Evolutionary conservation across 1,140 invertebrate species (phyloP).

Genomic region (Meloidogyne chitwoodi): DNA sequence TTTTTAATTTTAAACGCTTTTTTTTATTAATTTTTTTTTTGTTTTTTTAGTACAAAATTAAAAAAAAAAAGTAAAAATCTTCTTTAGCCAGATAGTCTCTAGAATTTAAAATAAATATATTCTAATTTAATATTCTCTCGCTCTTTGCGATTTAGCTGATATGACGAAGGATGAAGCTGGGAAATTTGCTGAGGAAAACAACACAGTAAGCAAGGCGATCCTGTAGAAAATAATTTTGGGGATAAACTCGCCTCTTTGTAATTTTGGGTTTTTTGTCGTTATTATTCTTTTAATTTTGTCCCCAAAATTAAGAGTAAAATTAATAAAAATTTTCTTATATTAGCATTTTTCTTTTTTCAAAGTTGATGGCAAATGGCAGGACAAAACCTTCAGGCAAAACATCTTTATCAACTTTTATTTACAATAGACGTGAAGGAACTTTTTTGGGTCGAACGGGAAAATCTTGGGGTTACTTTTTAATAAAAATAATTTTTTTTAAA

Average conservation of each 20-base stretch:
- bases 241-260: too few relatives aligned
- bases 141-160: not conserved
- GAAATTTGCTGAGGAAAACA: conserved; percentile 36
- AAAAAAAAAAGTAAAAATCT: too few relatives aligned
- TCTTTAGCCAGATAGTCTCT: not conserved
- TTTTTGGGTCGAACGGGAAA: conserved; percentile 57
- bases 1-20: too few relatives aligned
- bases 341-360: conserved; percentile 30
- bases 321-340: too few relatives aligned
- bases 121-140: not conserved
- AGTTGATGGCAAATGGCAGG: conserved; percentile 49
- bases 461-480: conserved; percentile 50
- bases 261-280: too few relatives aligned
- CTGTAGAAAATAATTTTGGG: too few relatives aligned
- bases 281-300: too few relatives aligned
- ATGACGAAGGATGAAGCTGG: conserved; percentile 43
- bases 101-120: not conserved
- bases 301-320: too few relatives aligned
- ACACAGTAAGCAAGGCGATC: conserved; percentile 29
- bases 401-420: conserved; percentile 37
- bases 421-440: conserved; percentile 50
- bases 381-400: conserved; percentile 38
- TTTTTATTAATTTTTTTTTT: too few relatives aligned
- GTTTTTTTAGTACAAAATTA: too few relatives aligned
- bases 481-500: not conserved